phyloP scores from a whole-genome alignment of 2,113 vertebrate genomes.

The Chloropsis hardwickii region DNA sequence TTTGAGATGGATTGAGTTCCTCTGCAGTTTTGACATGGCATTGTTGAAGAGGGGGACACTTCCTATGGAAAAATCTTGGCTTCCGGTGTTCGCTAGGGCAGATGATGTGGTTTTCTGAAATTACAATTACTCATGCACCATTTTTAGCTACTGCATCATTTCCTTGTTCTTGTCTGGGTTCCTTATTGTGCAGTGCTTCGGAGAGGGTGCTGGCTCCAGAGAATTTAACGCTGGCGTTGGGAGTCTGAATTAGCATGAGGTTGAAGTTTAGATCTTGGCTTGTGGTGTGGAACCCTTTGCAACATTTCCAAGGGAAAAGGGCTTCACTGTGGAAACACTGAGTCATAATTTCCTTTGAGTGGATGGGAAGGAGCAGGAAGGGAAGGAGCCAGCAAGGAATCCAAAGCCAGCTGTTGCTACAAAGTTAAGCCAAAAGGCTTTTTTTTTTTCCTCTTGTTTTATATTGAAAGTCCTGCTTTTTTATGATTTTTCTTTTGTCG shows the following conservation, averaged over 20 bases:
- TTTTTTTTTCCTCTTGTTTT: neutral
- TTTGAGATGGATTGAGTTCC: neutral
- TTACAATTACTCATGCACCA: neutral
- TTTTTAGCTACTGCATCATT: neutral
- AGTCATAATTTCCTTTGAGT: neutral
- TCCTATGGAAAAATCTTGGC: neutral
- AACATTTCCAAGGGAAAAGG: neutral
- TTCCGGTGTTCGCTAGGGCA: neutral
- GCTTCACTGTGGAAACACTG: neutral
- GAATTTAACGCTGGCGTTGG: neutral
- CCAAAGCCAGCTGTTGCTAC: neutral
- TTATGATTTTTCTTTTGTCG: neutral
- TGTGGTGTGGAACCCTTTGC: neutral
- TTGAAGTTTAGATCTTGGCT: neutral
- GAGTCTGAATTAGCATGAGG: neutral
- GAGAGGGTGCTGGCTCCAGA: neutral
- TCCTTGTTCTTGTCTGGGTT: neutral
- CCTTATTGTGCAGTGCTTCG: neutral
- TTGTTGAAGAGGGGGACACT: neutral
- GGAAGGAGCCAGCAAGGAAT: neutral
- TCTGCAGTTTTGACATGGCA: neutral
- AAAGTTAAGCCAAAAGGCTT: neutral
- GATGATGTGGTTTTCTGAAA: neutral
- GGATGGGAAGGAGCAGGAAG: neutral
- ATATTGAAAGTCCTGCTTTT: neutral